These are phyloP conservation scores for Tetranychus piercei DNA, from an alignment of 2,888 invertebrate genomes.

Conservation along the genomic window DNA sequence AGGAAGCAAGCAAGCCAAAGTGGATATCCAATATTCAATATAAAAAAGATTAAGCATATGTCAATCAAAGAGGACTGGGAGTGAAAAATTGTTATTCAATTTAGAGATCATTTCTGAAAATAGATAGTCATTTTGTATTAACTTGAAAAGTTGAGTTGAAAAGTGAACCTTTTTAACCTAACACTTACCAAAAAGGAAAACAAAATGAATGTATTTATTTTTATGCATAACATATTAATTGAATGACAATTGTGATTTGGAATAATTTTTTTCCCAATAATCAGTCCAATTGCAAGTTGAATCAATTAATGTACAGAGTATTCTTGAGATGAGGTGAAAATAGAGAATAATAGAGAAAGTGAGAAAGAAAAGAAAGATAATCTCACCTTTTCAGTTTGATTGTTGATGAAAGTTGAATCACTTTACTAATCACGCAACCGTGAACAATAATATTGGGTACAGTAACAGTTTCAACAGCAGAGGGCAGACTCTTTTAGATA, in stretches of 20 bases:
- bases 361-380: not conserved
- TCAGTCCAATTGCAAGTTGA: too few relatives aligned
- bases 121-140: not conserved
- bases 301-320: too few relatives aligned
- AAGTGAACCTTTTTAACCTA: too few relatives aligned
- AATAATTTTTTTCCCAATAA: too few relatives aligned
- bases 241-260: too few relatives aligned
- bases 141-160: too few relatives aligned
- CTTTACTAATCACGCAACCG: slow-evolving; percentile 1
- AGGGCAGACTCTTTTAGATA: not conserved
- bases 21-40: not conserved
- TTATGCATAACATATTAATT: too few relatives aligned
- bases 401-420: not conserved
- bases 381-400: not conserved
- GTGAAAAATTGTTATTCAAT: not conserved
- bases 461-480: not conserved
- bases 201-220: too few relatives aligned
- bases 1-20: not conserved
- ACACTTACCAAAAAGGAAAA: too few relatives aligned
- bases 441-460: not conserved
- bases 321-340: too few relatives aligned
- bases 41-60: not conserved
- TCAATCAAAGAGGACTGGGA: not conserved
- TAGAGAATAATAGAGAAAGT: not conserved
- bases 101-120: too few relatives aligned